A percentile compares a stretch with the other conserved stretches of the same genome.
These are phyloP conservation scores for Dusona sp. DNA, from an alignment of 2,888 invertebrate species.

Conservation along the genomic window DNA sequence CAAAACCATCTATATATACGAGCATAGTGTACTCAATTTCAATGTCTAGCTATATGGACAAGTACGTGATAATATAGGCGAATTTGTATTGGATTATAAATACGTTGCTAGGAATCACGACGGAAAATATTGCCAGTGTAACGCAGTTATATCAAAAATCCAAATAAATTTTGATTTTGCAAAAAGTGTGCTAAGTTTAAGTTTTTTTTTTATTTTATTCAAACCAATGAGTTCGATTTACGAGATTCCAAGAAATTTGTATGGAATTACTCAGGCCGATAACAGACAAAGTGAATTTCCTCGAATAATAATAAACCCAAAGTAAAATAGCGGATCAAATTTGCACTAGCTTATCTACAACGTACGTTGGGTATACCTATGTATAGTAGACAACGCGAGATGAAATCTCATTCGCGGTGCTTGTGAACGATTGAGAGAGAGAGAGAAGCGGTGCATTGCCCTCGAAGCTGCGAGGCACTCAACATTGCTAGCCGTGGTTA, in stretches of 20 bases:
- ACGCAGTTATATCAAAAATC: constrained; percentile 19
- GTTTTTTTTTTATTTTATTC: not conserved
- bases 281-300: not conserved
- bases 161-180: constrained; percentile 26
- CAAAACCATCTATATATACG: constrained; percentile 37
- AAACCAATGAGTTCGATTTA: not conserved
- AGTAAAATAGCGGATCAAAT: constrained; percentile 12
- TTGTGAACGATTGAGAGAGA: constrained; percentile 42
- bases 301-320: not conserved
- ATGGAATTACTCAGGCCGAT: not conserved
- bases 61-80: constrained; percentile 14
- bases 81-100: constrained; percentile 52
- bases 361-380: constrained; percentile 10
- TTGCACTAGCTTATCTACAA: not conserved
- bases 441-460: constrained; percentile 65
- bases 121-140: constrained; percentile 44
- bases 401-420: constrained; percentile 66
- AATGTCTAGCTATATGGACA: constrained; percentile 5
- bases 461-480: constrained; percentile 60
- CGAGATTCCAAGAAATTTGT: not conserved
- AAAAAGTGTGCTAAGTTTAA: not conserved
- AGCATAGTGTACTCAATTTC: constrained; percentile 46
- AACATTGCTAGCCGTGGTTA: constrained; percentile 23
- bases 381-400: constrained; percentile 44
- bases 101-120: constrained; percentile 45